Evolutionary conservation across 2,113 vertebrate species (phyloP).

Genomic region (Petrocephalus microphthalmus): DNA sequence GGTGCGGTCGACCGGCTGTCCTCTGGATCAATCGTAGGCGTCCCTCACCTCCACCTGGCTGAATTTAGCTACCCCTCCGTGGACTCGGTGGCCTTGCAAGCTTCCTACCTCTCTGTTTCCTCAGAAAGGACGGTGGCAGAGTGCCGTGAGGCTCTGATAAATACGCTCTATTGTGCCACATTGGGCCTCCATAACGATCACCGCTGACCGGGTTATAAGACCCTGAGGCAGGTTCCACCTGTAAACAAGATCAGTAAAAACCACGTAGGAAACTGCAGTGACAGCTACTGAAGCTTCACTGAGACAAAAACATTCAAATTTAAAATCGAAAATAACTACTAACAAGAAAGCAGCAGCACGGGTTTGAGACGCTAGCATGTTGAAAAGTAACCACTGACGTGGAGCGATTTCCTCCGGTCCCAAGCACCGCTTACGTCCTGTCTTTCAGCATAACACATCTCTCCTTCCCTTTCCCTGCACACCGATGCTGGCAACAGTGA

Average conservation of each 20-base stretch:
- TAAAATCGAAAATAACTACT: neutral
- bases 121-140: neutral
- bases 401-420: neutral
- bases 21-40: neutral
- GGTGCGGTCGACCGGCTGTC: neutral
- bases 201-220: neutral
- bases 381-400: neutral
- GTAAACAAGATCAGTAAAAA: neutral
- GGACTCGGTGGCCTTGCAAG: neutral
- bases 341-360: neutral
- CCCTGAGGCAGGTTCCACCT: neutral
- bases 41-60: neutral
- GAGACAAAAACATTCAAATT: neutral
- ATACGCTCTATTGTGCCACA: neutral
- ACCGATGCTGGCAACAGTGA: neutral
- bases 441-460: neutral
- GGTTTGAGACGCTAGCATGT: neutral
- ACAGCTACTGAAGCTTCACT: neutral
- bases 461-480: neutral
- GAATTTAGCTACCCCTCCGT: neutral
- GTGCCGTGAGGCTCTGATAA: neutral
- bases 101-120: neutral
- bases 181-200: neutral
- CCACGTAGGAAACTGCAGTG: neutral
- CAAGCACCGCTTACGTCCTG: neutral